A percentile compares a stretch with the other conserved stretches of the same genome.
phyloP scores from a whole-genome alignment of 2,113 vertebrate genomes.

The Brachirus orientalis region DNA sequence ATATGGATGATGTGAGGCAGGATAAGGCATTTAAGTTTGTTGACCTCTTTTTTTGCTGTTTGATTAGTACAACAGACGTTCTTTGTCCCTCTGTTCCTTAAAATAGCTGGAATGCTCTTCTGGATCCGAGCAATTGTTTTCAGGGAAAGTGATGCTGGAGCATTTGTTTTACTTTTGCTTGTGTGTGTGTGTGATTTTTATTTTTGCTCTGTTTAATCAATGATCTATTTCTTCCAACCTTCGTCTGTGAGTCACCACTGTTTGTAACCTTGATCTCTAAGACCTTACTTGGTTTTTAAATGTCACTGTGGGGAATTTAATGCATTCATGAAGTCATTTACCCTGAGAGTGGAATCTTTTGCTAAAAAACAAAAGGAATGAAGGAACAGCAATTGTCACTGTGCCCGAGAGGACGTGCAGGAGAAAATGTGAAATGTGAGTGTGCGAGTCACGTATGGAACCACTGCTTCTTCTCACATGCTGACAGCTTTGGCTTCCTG shows the following conservation, averaged over 20 bases:
- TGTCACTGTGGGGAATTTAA: not conserved
- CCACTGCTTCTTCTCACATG: not conserved
- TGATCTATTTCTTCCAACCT: slow-evolving; percentile 6
- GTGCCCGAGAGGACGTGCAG: not conserved
- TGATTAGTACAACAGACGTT: slow-evolving; percentile 34
- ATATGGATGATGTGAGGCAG: not conserved
- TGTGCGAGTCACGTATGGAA: not conserved
- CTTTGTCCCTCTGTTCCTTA: slow-evolving; percentile 27
- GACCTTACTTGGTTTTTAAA: not conserved
- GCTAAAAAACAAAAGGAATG: not conserved
- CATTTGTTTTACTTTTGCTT: not conserved
- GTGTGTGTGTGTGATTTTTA: slow-evolving; percentile 4
- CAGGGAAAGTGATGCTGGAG: slow-evolving; percentile 12
- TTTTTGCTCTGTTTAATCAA: not conserved
- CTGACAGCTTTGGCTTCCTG: not conserved
- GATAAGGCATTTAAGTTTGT: not conserved
- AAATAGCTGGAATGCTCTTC: slow-evolving; percentile 66
- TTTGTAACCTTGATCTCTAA: not conserved
- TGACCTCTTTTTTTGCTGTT: slow-evolving; percentile 7
- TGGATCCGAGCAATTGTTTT: slow-evolving; percentile 47
- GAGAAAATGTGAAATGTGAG: not conserved
- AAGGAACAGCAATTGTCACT: not conserved
- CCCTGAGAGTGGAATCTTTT: not conserved
- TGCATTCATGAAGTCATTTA: not conserved
- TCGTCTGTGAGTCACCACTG: not conserved